Base-by-base conservation (phyloP, 2,113 vertebrate species). In the Mesitornis unicolor region DNA sequence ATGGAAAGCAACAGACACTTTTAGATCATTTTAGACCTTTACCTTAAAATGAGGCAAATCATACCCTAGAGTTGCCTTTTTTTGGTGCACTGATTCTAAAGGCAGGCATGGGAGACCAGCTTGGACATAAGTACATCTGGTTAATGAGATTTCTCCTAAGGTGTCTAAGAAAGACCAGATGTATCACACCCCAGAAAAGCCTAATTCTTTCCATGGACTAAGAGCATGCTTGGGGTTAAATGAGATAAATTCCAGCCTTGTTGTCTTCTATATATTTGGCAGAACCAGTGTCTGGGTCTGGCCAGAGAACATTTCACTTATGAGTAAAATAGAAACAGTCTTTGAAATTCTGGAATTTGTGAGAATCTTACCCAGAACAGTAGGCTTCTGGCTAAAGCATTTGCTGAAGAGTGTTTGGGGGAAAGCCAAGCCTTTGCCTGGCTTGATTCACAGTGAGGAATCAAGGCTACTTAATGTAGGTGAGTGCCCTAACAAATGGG, bases 281-380 rank as follows among this genome's bases (percentile, higher is more conserved):
- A 89, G 89, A 95, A 89, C 43, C 28, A 64, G 4, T 64, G 77
- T 89, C 93, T 93, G 56, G 5, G 38, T 89, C 93, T 93, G 84
- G 73, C 60, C 65, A 56, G 59, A 92, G 81, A 96, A 89, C 76
- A 67, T 89, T 94, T 91, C 68, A 84, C 68, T 93, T 84, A 78
- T 0, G 26, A 84, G 35, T 67, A 56, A 95, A 95, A 76, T 63
- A 89, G 80, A 95, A 90, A 84, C 29, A 78, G 57, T 77, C 67
- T 93, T 95, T 86, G 86, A 96, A 96, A 95, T 89, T 96, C 76
- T 78, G 94, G 91, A 92, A 95, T 96, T 95, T 80, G 82, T 85
- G 85, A 95, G 87, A 90, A 79, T 92, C 76, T 87, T 91, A 84
- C 77, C 50, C 89, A 91, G 80, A 95, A 93, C 79, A 89, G 93